A percentile compares a stretch with the other conserved stretches of the same genome.
These are phyloP conservation scores for Lontra canadensis DNA, from an alignment of 2,113 vertebrate genomes.

Conservation along the genomic window DNA sequence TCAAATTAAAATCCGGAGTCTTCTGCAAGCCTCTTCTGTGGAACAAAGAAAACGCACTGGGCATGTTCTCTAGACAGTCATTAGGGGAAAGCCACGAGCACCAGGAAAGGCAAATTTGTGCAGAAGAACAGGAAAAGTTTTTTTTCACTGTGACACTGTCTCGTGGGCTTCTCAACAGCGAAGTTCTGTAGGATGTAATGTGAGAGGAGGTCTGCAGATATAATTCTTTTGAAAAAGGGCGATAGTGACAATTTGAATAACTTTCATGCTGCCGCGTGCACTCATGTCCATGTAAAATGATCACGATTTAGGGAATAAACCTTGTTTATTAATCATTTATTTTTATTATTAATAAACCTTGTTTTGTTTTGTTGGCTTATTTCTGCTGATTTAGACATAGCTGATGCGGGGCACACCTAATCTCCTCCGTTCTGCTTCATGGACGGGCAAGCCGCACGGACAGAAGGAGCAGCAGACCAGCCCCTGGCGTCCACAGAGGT, in stretches of 20 bases:
- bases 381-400: neutral
- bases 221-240: neutral
- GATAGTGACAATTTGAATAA: neutral
- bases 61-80: conserved; percentile 21
- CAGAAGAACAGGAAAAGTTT: neutral
- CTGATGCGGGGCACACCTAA: neutral
- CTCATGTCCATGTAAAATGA: neutral
- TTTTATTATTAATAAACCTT: neutral
- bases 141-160: neutral
- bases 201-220: neutral
- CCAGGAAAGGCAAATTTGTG: neutral
- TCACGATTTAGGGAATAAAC: neutral
- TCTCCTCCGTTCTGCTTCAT: neutral
- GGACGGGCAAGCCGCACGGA: neutral
- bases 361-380: neutral
- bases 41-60: conserved; percentile 80
- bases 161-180: neutral
- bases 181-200: neutral
- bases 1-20: neutral
- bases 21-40: conserved; percentile 41
- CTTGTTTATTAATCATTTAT: neutral
- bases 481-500: neutral
- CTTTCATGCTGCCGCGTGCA: neutral
- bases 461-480: neutral
- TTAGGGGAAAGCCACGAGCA: neutral